Evolutionary conservation across 2,113 vertebrate genomes (phyloP).

Genomic region (Poeciliopsis turrubarensis): DNA sequence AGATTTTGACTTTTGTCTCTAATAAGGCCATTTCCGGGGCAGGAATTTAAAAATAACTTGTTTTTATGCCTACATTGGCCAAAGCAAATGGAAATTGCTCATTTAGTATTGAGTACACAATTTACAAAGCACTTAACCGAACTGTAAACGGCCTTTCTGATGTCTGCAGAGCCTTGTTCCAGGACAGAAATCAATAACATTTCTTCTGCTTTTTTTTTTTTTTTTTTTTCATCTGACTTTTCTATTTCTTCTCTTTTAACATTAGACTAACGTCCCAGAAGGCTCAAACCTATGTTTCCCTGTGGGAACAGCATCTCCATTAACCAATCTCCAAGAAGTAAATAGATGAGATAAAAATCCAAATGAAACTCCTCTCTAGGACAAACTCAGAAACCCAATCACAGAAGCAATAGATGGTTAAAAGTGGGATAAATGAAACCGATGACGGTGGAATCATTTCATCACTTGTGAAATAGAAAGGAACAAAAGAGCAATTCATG

Average conservation of each 20-base stretch:
- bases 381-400: slow-evolving; percentile 8
- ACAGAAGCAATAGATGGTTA: slow-evolving; percentile 25
- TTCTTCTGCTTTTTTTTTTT: slow-evolving; percentile 42
- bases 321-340: not conserved
- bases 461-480: slow-evolving; percentile 45
- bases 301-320: slow-evolving; percentile 17
- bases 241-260: slow-evolving; percentile 52
- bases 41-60: slow-evolving; percentile 71
- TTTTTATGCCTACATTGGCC: slow-evolving; percentile 64
- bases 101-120: slow-evolving; percentile 68
- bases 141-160: slow-evolving; percentile 71
- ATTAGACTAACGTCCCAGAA: slow-evolving; percentile 52
- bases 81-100: slow-evolving; percentile 70
- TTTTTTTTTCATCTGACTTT: slow-evolving; percentile 59
- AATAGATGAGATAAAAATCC: not conserved
- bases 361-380: slow-evolving; percentile 2
- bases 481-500: slow-evolving; percentile 40
- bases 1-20: slow-evolving; percentile 35
- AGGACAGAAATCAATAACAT: slow-evolving; percentile 72
- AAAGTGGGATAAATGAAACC: slow-evolving; percentile 42
- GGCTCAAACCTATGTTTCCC: slow-evolving; percentile 15
- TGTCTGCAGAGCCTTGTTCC: slow-evolving; percentile 61
- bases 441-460: slow-evolving; percentile 39
- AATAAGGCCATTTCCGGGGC: slow-evolving; percentile 49
- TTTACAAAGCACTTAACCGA: slow-evolving; percentile 80